Evolutionary conservation across 35 echinoderm and acorn worm species (phyloP), one percentile per base, ranked within the genome.

Genomic region (Strongylocentrotus purpuratus): DNA sequence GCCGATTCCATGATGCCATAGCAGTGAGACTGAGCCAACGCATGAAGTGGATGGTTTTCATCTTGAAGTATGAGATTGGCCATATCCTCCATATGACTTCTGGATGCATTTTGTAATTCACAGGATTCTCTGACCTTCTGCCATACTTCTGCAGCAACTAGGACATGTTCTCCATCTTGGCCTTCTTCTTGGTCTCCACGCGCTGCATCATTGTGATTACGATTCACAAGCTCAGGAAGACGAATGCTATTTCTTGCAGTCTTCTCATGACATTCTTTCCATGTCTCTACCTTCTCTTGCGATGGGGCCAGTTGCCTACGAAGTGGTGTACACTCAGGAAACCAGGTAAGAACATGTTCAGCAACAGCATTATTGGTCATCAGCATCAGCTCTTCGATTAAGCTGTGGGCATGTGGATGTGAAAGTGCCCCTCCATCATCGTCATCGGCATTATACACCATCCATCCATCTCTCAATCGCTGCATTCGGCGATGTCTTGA

Each of bases 351-450:
- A 47, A 99, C 86, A n/a, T 78, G 94, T 28, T 95, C 91, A 41
- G 96, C 98, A n/a, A 99, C 96, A 58, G 86, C 78, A 70, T 95
- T 94, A 95, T 95, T 99, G 4, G 98, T 96, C 31, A 97, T 86
- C 33, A 97, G 55, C 98, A 96, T 96, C 22, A 98, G 87, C 86
- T 98, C 96, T 88, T 98, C 97, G 45, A 98, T 85, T 41, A 98
- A 47, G 46, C 78, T 95, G 61, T 96, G 96, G 18, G 97, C 95
- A 17, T 59, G 92, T n/a, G 97, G 97, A 94, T 90, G 90, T 8
- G 18, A 87, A 0, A 88, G 32, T 45, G 92, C 96, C 14, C 87
- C 96, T 32, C 96, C 97, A 91, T 92, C 87, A 32, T 95, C 92
- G 20, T 95, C 96, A 86, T 94, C 33, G 48, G 92, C 45, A 48